Evolutionary conservation across 2,113 vertebrate genomes (phyloP).

Genomic region (Heterotis niloticus): DNA sequence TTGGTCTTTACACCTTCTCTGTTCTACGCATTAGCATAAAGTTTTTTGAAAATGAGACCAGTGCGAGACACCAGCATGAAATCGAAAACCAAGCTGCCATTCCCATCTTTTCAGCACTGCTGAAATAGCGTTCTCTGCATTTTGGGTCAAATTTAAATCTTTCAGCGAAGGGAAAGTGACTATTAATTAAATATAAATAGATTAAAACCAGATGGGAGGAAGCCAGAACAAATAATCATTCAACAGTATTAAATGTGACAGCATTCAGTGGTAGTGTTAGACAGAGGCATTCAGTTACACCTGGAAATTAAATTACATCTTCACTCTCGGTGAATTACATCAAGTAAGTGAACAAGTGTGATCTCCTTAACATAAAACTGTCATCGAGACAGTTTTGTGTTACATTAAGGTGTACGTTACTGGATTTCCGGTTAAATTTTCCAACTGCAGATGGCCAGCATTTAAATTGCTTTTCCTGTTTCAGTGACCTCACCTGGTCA

Average conservation of each 20-base stretch:
- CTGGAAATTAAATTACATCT: not conserved
- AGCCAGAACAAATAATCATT: not conserved
- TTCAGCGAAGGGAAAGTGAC: not conserved
- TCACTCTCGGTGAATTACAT: slow-evolving; percentile 4
- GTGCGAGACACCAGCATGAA: no score
- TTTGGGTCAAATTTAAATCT: not conserved
- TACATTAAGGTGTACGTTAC: slow-evolving; percentile 4
- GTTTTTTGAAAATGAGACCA: no score
- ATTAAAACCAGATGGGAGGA: not conserved
- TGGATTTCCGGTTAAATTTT: slow-evolving; percentile 14
- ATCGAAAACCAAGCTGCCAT: no score
- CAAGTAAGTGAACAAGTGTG: not conserved
- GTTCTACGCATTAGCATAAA: no score
- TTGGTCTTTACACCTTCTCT: no score
- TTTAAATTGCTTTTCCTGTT: no score
- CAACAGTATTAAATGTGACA: not conserved
- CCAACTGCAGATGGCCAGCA: not conserved
- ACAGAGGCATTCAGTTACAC: not conserved
- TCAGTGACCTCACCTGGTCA: slow-evolving; percentile 1
- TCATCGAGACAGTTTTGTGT: slow-evolving; percentile 9
- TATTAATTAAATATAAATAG: slow-evolving; percentile 3
- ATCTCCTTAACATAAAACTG: not conserved
- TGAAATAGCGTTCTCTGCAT: no score
- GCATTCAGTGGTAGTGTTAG: not conserved
- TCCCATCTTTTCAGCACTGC: no score